Conservation (phyloP, 2,113 vertebrate genomes). For the Ctenomys sociabilis region DNA sequence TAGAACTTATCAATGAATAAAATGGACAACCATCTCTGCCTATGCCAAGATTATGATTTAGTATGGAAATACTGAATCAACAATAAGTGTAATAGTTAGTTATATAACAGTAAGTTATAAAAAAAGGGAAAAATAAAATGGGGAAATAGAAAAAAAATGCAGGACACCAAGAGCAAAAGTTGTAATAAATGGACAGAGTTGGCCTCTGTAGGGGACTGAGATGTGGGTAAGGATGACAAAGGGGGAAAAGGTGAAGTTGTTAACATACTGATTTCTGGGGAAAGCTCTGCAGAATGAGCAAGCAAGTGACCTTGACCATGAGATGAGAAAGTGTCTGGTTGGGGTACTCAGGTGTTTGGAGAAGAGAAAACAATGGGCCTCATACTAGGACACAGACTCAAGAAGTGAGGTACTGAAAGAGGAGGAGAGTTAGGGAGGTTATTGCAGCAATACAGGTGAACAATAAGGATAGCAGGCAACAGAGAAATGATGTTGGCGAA, state of each 20-base stretch:
- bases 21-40: not conserved
- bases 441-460: not conserved
- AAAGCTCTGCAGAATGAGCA: not conserved
- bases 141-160: not conserved
- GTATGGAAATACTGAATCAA: not conserved
- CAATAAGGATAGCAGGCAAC: not conserved
- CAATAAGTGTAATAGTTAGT: not conserved
- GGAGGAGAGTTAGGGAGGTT: not conserved
- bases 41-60: not conserved
- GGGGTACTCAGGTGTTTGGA: not conserved
- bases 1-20: not conserved
- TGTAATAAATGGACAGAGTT: not conserved
- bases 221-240: not conserved
- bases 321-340: not conserved
- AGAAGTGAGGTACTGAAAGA: not conserved
- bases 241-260: not conserved
- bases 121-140: not conserved
- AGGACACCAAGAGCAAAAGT: not conserved
- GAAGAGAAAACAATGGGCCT: not conserved
- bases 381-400: not conserved
- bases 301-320: not conserved
- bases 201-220: not conserved
- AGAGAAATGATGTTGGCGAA: not conserved
- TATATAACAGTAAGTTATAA: not conserved
- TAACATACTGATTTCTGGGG: not conserved